A percentile compares a stretch with the other conserved stretches of the same genome.
These are phyloP conservation scores for Amazona guildingii DNA, from an alignment of 2,113 vertebrate species.

Conservation along the genomic window DNA sequence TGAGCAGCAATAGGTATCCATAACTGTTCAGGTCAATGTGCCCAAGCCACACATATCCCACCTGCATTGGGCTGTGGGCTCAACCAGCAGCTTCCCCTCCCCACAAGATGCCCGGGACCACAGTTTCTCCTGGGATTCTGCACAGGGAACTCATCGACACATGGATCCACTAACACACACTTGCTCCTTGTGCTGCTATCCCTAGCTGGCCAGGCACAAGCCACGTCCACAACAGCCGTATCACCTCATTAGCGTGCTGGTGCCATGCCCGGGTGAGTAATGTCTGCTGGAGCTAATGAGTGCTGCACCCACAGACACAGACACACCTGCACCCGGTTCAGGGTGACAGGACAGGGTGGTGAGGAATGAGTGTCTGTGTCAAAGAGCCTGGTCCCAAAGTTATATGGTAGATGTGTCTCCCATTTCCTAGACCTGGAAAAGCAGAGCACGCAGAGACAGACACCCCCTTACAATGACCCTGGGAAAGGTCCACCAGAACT, in stretches of 20 bases:
- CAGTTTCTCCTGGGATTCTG: background rate
- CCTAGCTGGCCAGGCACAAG: fast-evolving
- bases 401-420: background rate
- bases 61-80: background rate
- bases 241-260: fast-evolving
- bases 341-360: background rate
- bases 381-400: background rate
- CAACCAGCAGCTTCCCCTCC: background rate
- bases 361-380: background rate
- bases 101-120: fast-evolving
- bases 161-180: background rate
- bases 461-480: background rate
- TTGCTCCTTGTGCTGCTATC: background rate
- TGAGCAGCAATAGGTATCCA: background rate
- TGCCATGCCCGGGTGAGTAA: fast-evolving
- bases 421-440: background rate
- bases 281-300: background rate
- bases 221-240: fast-evolving
- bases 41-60: background rate
- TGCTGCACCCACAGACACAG: background rate
- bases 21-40: background rate
- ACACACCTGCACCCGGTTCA: background rate
- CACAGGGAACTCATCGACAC: background rate
- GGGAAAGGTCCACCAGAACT: background rate
- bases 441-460: background rate